Evolutionary conservation across 2,888 invertebrate genomes (phyloP), one percentile per base, ranked within the genome.

Genomic region (Tethea ocularis): DNA sequence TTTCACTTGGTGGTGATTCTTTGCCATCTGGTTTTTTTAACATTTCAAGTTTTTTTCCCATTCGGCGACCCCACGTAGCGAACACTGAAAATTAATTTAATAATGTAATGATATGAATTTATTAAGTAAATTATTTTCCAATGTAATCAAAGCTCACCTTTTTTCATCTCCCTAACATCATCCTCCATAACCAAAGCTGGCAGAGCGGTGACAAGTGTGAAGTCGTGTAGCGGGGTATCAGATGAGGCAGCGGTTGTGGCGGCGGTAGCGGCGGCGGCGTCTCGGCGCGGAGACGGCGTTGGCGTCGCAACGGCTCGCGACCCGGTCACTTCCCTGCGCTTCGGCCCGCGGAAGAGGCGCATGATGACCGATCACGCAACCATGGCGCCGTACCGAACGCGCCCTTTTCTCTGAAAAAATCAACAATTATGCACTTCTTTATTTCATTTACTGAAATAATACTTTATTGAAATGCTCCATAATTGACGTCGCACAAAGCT

Each of bases 141-240:
- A 38, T n/a, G 6, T 38, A n/a, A 38, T 52, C 20, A 23, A 15
- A 52, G 11, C 36, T 52, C 76, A 94, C 94, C 94, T 89, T 93
- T 94, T 66, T 94, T 94, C 89, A 94, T 94, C 82, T 94, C 94
- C 77, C 87, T 90, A 58, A 89, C 92, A 74, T 95, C 95, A 80
- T 96, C 96, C 82, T 96, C 96, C 84, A 96, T 95, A 83, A 96
- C 95, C 86, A 96, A 95, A 73, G 96, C 96, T 63, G 96, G 96
- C 71, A 96, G 93, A 68, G 96, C 96, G 72, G 96, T 96, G 79
- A 96, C 96, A 82, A 96, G 94, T 80, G 96, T 95, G 87, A 95
- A 96, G 83, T 95, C 96, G 78, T 86, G 87, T 68, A 83, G 78
- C 70, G 96, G 91, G 68, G 95, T 95, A 74, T 95, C 95, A 78